Evolutionary conservation across 2,113 vertebrate genomes (phyloP), one percentile per base, ranked within the genome.

Genomic region (Circaetus gallicus): DNA sequence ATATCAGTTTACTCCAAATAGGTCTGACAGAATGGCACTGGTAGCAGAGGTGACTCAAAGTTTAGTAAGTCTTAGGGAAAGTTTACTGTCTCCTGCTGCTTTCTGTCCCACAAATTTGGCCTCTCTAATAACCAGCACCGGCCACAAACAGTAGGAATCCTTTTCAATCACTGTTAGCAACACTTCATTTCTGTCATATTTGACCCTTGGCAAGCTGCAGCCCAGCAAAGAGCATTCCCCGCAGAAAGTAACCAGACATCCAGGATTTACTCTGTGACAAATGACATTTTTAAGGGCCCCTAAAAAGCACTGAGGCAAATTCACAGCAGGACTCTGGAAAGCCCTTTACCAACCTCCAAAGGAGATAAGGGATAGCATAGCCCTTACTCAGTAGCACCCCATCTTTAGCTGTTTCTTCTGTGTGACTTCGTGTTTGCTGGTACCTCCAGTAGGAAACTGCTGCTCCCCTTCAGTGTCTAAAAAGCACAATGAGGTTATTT

Each of bases 111-210:
- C 97, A 97, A 98, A 98, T 98, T 96, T 98, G 97, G 98, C 98
- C 96, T 98, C 93, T 95, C 94, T 95, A 90, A 97, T 97, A 93
- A 97, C 87, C 97, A 97, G 86, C 92, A 94, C 95, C 87, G 95
- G 98, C 97, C 98, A 98, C 90, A 95, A 98, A 98, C 98, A 98
- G 98, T 97, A 97, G 98, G 98, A 98, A 97, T 98, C 98, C 98
- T 98, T 98, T 98, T 99, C 98, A 98, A 98, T 99, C 98, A 98
- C 97, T 94, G 94, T 98, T 98, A 98, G 98, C 94, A 98, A 97
- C 97, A 98, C 97, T 98, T 97, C 96, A 97, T 98, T 98, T 97
- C 97, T 97, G 97, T 98, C 98, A 98, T 98, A 98, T 98, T 98
- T 99, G 98, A 98, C 98, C 98, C 96, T 94, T 97, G 95, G 97